These are phyloP conservation scores for Drosophila neocordata DNA, from an alignment of 1,140 invertebrate species.

Conservation along the genomic window DNA sequence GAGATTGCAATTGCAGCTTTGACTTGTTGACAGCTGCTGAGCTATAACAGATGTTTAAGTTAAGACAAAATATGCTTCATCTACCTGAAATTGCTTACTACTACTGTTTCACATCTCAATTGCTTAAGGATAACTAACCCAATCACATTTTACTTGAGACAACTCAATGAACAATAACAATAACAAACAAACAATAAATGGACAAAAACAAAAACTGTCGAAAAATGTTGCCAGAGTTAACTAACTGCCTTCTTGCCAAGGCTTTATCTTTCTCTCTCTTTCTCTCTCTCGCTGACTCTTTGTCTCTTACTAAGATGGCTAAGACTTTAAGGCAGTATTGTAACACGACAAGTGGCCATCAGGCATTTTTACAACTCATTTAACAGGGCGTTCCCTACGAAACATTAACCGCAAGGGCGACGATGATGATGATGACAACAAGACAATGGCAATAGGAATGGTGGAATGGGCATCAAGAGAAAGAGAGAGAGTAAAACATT, in stretches of 20 bases:
- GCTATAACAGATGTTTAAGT: neutral
- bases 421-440: slow-evolving; percentile 18
- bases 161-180: slow-evolving; percentile 2
- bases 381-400: slow-evolving; percentile 53
- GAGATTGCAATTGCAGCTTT: slow-evolving; percentile 56
- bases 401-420: slow-evolving; percentile 43
- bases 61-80: slow-evolving; percentile 27
- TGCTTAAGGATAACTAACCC: neutral
- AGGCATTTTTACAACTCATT: slow-evolving; percentile 75
- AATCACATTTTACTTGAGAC: slow-evolving; percentile 13
- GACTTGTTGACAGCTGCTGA: slow-evolving; percentile 55
- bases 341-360: slow-evolving; percentile 39
- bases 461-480: neutral
- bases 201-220: neutral
- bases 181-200: slow-evolving; percentile 24
- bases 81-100: slow-evolving; percentile 25
- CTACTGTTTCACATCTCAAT: neutral
- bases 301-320: too few relatives aligned
- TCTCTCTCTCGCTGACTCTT: too few relatives aligned
- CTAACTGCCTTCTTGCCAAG: slow-evolving; percentile 4
- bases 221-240: slow-evolving; percentile 1
- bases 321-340: neutral
- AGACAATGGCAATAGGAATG: neutral
- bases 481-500: neutral
- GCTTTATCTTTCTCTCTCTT: too few relatives aligned